These are phyloP conservation scores for Sarotherodon lohbergeri DNA, from an alignment of 2,113 vertebrate species.

Conservation along the genomic window DNA sequence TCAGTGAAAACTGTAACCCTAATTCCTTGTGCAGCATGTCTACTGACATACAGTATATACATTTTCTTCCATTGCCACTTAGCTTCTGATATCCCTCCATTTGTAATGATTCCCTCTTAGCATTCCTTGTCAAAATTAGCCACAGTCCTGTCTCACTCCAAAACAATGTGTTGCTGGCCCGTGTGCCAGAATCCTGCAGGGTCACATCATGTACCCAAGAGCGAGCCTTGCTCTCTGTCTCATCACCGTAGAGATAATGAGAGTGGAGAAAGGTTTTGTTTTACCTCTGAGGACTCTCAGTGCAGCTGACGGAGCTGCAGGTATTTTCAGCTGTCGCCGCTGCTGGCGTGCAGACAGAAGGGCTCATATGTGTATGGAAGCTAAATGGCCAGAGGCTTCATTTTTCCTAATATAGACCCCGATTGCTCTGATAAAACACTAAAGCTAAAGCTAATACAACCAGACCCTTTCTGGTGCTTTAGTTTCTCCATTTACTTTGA, in stretches of 20 bases:
- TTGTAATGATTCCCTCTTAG: slow-evolving; percentile 29
- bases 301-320: slow-evolving; percentile 62
- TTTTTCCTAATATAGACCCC: slow-evolving; percentile 49
- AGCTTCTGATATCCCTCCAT: background rate
- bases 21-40: background rate
- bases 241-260: slow-evolving; percentile 53
- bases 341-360: slow-evolving; percentile 65
- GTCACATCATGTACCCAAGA: slow-evolving; percentile 47
- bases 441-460: background rate
- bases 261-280: slow-evolving; percentile 68
- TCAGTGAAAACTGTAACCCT: slow-evolving; percentile 18
- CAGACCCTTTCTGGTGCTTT: background rate
- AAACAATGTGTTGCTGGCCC: slow-evolving; percentile 48
- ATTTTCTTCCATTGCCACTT: background rate
- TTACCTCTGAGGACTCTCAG: slow-evolving; percentile 57
- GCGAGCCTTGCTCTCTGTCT: slow-evolving; percentile 28
- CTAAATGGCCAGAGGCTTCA: slow-evolving; percentile 35
- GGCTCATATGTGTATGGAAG: slow-evolving; percentile 48
- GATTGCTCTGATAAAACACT: slow-evolving; percentile 5
- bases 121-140: slow-evolving; percentile 57
- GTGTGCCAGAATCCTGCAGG: slow-evolving; percentile 40
- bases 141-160: slow-evolving; percentile 14
- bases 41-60: background rate
- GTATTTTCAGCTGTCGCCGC: slow-evolving; percentile 74
- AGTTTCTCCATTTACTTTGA: background rate